Percentiles rank a stretch among this genome's conserved stretches.
Conservation (phyloP, 2,797 vertebrate genomes). For the Myripristis jacobus region DNA sequence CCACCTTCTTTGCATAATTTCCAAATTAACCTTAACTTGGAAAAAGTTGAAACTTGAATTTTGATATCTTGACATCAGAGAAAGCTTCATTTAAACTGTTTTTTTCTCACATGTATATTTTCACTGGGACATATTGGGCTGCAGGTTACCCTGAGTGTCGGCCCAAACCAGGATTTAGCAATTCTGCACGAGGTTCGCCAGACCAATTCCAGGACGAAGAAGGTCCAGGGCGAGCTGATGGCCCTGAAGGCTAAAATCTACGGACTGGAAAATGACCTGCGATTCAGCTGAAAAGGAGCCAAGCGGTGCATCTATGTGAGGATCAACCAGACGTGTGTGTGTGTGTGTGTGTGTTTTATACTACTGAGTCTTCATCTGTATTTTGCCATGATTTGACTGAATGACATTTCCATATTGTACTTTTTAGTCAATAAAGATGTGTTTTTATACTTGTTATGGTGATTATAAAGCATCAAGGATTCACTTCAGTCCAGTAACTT, state of each 20-base stretch:
- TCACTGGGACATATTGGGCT: slow-evolving; percentile 4
- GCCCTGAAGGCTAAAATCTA: slow-evolving; percentile 94
- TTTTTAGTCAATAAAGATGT: slow-evolving; percentile 59
- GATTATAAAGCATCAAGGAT: too few species aligned
- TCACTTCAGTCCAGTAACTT: too few species aligned
- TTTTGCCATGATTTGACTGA: slow-evolving; percentile 4
- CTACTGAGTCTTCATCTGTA: background rate
- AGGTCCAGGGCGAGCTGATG: slow-evolving; percentile 92
- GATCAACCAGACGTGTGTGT: background rate
- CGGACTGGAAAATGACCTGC: slow-evolving; percentile 90
- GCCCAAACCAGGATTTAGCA: slow-evolving; percentile 91
- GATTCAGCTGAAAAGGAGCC: slow-evolving; percentile 79
- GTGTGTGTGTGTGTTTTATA: slow-evolving; percentile 18
- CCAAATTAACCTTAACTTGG: too few species aligned
- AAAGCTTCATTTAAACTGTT: background rate
- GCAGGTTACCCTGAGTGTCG: slow-evolving; percentile 87
- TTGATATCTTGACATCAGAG: background rate
- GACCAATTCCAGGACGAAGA: slow-evolving; percentile 88
- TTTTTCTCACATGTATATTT: background rate
- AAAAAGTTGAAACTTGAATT: background rate
- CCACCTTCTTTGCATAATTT: too few species aligned
- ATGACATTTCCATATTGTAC: slow-evolving; percentile 32
- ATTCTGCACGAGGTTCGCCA: slow-evolving; percentile 90
- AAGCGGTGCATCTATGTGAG: background rate
- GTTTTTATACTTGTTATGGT: too few species aligned